Evolutionary conservation across 2,113 vertebrate species (phyloP).

Genomic region (Phaetusa simplex): DNA sequence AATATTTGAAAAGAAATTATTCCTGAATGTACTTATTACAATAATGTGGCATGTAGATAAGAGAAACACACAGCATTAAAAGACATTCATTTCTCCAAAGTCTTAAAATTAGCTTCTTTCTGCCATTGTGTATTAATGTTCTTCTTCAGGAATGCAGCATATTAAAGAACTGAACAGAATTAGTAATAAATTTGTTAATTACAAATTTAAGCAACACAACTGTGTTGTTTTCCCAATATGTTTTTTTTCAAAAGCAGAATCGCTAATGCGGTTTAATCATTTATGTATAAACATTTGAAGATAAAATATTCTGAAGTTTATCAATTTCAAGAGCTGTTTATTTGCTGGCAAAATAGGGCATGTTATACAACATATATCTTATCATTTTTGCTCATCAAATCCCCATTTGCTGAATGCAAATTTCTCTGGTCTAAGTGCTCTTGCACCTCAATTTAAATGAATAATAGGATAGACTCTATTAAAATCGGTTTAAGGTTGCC

Average conservation of each 20-base stretch:
- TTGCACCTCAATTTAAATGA: slow-evolving; percentile 90
- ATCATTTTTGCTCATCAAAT: slow-evolving; percentile 91
- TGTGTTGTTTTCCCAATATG: slow-evolving; percentile 87
- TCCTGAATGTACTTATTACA: slow-evolving; percentile 90
- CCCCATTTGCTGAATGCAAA: slow-evolving; percentile 90
- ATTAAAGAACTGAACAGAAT: slow-evolving; percentile 88
- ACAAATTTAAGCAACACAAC: slow-evolving; percentile 89
- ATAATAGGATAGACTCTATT: slow-evolving; percentile 89
- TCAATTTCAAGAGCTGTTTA: slow-evolving; percentile 89
- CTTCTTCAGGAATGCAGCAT: slow-evolving; percentile 86
- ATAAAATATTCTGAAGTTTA: slow-evolving; percentile 89
- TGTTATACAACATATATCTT: slow-evolving; percentile 90
- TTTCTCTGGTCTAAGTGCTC: slow-evolving; percentile 88
- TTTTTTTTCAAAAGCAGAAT: slow-evolving; percentile 83
- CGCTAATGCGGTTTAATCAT: slow-evolving; percentile 89
- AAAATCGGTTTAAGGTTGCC: slow-evolving; percentile 88
- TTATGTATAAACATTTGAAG: slow-evolving; percentile 87
- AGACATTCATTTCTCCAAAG: slow-evolving; percentile 92
- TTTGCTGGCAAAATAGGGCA: slow-evolving; percentile 87
- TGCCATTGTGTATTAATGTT: slow-evolving; percentile 90
- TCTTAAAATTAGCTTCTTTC: slow-evolving; percentile 90
- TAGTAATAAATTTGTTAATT: slow-evolving; percentile 92
- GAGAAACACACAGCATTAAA: slow-evolving; percentile 88
- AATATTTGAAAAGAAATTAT: slow-evolving; percentile 92
- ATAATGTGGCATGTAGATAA: slow-evolving; percentile 90